Evolutionary conservation across 2,888 invertebrate species (phyloP).

Genomic region (Phyllotreta cruciferae): DNA sequence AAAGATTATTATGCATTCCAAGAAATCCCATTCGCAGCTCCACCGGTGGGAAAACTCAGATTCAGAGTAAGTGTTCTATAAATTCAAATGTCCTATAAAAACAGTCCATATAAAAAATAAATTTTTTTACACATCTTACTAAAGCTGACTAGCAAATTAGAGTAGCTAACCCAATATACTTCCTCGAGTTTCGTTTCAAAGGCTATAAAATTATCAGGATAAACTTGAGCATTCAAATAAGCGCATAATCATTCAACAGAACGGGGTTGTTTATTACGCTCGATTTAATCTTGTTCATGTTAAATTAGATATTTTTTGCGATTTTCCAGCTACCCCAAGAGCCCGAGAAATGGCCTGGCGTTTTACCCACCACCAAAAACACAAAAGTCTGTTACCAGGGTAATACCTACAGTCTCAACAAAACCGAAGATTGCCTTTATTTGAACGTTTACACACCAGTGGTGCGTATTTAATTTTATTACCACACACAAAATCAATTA

Average conservation of each 20-base stretch:
- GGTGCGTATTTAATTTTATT: constrained; percentile 9
- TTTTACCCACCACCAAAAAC: constrained; percentile 22
- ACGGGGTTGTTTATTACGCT: too few relatives aligned
- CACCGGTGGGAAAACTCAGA: constrained; percentile 15
- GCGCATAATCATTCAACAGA: too few relatives aligned
- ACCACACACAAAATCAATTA: neutral
- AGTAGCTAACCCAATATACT: too few relatives aligned
- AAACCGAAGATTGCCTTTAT: constrained; percentile 29
- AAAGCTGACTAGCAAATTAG: too few relatives aligned
- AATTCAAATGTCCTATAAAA: neutral
- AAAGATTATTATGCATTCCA: constrained; percentile 23
- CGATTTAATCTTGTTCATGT: too few relatives aligned
- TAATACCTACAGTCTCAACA: neutral
- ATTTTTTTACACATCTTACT: too few relatives aligned
- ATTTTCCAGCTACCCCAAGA: constrained; percentile 22
- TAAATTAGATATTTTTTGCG: neutral
- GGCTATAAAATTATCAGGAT: too few relatives aligned
- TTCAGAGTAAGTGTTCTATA: constrained; percentile 5
- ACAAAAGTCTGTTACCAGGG: constrained; percentile 28
- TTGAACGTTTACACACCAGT: constrained; percentile 28
- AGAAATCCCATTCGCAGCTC: constrained; percentile 22
- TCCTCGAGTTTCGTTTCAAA: too few relatives aligned
- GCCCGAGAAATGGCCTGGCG: constrained; percentile 18
- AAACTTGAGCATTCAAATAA: too few relatives aligned
- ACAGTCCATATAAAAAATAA: too few relatives aligned